phyloP scores from a whole-genome alignment of 2,797 vertebrate genomes.

The Pseudotriccus pelzelni region DNA sequence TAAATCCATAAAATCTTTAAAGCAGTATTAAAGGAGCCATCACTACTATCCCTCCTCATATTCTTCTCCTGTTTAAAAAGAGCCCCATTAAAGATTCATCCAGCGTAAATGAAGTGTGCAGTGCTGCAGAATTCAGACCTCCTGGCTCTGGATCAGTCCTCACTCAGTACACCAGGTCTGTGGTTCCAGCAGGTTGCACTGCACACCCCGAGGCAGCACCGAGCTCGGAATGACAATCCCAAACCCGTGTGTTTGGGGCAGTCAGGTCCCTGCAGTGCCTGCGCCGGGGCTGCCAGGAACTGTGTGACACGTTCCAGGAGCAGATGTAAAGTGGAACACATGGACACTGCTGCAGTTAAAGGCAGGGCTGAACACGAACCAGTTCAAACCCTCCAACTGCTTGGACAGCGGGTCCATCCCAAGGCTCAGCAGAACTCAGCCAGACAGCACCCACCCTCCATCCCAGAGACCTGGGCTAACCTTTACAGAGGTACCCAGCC shows the following conservation, averaged over 20 bases:
- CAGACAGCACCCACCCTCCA: fast-evolving
- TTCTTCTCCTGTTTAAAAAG: neutral
- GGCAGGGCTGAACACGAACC: neutral
- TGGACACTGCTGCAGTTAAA: neutral
- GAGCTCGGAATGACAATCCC: neutral
- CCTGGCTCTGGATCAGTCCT: neutral
- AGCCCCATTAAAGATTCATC: neutral
- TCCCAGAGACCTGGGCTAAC: fast-evolving
- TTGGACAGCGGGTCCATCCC: neutral
- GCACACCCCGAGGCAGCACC: neutral
- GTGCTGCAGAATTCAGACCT: neutral
- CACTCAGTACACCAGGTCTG: neutral
- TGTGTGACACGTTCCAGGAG: neutral
- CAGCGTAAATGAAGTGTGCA: neutral
- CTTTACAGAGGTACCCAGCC: neutral
- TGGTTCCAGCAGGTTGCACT: neutral
- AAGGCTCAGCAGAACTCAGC: neutral
- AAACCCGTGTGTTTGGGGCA: neutral
- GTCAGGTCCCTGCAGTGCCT: neutral
- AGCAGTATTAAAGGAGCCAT: neutral
- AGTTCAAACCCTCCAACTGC: neutral
- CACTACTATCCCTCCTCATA: neutral
- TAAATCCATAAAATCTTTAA: neutral
- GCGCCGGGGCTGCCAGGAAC: neutral
- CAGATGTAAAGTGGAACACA: neutral